Conservation (phyloP, 2,797 vertebrate genomes). For the Distichodus sexfasciatus region DNA sequence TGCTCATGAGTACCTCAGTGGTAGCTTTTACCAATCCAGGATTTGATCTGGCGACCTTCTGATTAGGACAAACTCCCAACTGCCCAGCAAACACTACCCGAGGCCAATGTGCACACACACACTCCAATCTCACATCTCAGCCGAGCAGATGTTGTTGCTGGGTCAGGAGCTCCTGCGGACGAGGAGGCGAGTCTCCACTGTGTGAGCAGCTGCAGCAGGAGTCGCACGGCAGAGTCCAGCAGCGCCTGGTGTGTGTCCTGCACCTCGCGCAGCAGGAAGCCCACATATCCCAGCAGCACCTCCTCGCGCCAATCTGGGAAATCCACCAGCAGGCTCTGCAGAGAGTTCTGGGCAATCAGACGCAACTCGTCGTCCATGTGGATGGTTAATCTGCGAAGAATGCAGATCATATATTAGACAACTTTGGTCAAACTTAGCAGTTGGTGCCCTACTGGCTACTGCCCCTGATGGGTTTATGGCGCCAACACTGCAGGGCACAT, state of each 20-base stretch:
- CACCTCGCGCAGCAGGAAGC: conserved; percentile 93
- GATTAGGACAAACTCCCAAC: not conserved
- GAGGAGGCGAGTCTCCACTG: conserved; percentile 94
- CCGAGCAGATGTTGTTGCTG: conserved; percentile 55
- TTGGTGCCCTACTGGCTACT: too few species aligned
- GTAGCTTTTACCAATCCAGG: too few species aligned
- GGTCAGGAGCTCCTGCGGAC: conserved; percentile 60
- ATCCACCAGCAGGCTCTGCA: conserved; percentile 94
- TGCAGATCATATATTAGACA: not conserved
- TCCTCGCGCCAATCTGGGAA: conserved; percentile 98
- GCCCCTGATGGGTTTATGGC: too few species aligned
- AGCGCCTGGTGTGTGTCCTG: conserved; percentile 92
- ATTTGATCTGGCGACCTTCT: too few species aligned
- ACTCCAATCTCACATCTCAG: conserved; percentile 61
- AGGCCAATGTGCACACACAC: too few species aligned
- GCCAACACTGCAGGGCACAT: too few species aligned
- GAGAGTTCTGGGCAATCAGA: conserved; percentile 95
- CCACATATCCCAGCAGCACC: conserved; percentile 93
- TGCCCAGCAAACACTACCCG: too few species aligned
- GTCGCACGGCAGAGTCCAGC: conserved; percentile 90
- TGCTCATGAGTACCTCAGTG: too few species aligned
- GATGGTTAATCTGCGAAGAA: conserved; percentile 84
- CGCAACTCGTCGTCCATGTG: conserved; percentile 98
- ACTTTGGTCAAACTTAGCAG: too few species aligned
- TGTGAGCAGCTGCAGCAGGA: conserved; percentile 93